These are phyloP conservation scores for Neotoma lepida DNA, from an alignment of 2,113 vertebrate species.

Conservation along the genomic window DNA sequence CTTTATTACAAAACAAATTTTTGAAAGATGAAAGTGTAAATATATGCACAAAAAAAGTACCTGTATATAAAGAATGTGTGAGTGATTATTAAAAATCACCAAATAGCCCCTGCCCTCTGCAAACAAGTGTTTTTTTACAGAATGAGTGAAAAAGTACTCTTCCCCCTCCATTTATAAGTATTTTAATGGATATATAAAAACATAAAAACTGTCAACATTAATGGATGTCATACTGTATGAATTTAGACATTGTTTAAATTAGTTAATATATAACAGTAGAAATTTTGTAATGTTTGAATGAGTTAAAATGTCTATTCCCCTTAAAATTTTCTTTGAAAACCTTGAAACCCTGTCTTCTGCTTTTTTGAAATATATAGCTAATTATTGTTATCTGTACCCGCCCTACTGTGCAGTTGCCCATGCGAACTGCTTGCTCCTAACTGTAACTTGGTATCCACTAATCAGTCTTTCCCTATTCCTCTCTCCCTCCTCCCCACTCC, in stretches of 20 bases:
- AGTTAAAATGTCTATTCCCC: not conserved
- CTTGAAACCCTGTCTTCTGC: not conserved
- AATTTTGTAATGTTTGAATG: not conserved
- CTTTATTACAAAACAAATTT: not conserved
- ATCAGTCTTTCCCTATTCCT: not conserved
- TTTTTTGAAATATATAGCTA: not conserved
- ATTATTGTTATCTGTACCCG: not conserved
- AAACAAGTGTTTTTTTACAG: not conserved
- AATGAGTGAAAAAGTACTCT: not conserved
- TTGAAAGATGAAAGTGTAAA: constrained; percentile 27
- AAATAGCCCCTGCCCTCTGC: not conserved
- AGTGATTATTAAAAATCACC: not conserved
- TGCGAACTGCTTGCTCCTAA: not conserved
- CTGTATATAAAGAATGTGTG: not conserved
- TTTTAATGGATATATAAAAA: not conserved
- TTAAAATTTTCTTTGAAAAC: not conserved
- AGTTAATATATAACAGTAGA: not conserved
- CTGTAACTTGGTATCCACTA: not conserved
- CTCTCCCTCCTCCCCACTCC: too few species aligned
- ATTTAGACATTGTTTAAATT: not conserved
- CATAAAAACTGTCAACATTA: not conserved
- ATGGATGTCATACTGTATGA: too few species aligned
- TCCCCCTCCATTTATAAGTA: not conserved
- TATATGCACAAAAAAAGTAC: not conserved
- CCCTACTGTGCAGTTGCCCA: not conserved